Conservation (phyloP, 2,888 invertebrate genomes). For the Brachynemurus nebulosus region DNA sequence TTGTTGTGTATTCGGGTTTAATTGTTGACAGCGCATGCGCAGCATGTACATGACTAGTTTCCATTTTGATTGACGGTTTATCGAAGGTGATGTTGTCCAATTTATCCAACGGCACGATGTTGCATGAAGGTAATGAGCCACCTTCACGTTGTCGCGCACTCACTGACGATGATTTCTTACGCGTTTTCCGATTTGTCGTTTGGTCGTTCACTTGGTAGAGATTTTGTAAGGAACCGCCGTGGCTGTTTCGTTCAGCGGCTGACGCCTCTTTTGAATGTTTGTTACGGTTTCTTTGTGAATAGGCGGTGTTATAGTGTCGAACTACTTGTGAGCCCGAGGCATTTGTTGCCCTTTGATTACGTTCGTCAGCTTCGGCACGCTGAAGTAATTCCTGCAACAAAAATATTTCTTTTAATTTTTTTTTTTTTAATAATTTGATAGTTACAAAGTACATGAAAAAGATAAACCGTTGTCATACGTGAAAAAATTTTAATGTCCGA, state of each 20-base stretch:
- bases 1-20: constrained; percentile 11
- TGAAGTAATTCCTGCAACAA: constrained; percentile 52
- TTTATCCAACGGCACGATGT: constrained; percentile 3
- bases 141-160: constrained; percentile 44
- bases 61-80: constrained; percentile 1
- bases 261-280: constrained; percentile 27
- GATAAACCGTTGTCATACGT: no score
- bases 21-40: constrained; percentile 2
- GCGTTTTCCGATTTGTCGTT: not conserved
- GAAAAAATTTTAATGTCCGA: no score
- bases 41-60: constrained; percentile 7
- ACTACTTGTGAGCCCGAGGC: constrained; percentile 32
- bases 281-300: constrained; percentile 29
- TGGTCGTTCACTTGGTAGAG: constrained; percentile 22
- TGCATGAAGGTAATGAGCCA: constrained; percentile 37
- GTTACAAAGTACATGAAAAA: no score
- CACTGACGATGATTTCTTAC: constrained; percentile 23
- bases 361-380: constrained; percentile 63
- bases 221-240: constrained; percentile 46
- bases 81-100: constrained; percentile 7
- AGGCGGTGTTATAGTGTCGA: constrained; percentile 30
- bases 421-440: no score
- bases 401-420: constrained; percentile 3
- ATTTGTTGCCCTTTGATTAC: constrained; percentile 40
- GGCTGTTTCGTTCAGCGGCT: constrained; percentile 29